Percentiles rank a stretch among this genome's conserved stretches.
phyloP scores from a whole-genome alignment of 1,140 invertebrate species.

The Cepaea nemoralis region DNA sequence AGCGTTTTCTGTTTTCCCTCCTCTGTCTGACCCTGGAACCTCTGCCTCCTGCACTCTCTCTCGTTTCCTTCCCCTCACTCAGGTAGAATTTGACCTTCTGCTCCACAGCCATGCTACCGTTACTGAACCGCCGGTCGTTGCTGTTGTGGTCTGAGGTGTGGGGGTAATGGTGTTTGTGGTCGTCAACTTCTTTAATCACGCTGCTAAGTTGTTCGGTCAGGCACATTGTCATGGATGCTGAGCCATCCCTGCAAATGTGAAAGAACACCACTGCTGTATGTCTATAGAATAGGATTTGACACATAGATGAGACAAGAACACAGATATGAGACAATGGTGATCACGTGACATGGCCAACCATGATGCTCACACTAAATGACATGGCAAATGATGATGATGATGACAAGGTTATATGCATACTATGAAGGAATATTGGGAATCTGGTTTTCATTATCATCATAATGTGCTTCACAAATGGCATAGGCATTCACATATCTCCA shows the following conservation, averaged over 20 bases:
- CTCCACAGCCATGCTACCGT: background rate
- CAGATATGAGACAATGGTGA: too few relatives aligned
- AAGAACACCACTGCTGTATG: too few relatives aligned
- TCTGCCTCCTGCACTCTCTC: conserved; percentile 18
- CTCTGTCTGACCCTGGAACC: conserved; percentile 28
- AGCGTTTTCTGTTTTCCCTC: conserved; percentile 25
- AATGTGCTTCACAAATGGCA: too few relatives aligned
- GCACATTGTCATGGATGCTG: conserved; percentile 75
- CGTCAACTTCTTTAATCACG: conserved; percentile 38
- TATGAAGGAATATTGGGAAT: too few relatives aligned
- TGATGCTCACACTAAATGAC: too few relatives aligned
- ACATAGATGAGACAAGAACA: too few relatives aligned
- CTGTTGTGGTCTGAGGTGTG: background rate
- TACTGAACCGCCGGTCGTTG: background rate
- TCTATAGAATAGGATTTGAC: too few relatives aligned
- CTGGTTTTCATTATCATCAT: too few relatives aligned
- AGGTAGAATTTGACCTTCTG: conserved; percentile 16
- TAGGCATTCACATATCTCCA: too few relatives aligned
- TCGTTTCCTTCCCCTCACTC: conserved; percentile 12
- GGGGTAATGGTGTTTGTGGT: background rate
- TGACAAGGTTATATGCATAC: too few relatives aligned
- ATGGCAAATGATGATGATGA: too few relatives aligned
- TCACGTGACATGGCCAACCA: too few relatives aligned
- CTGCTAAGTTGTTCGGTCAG: conserved; percentile 52
- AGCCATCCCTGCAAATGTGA: conserved; percentile 75